Evolutionary conservation across 1,140 invertebrate species (phyloP).

Genomic region (Drosophila gunungcola): DNA sequence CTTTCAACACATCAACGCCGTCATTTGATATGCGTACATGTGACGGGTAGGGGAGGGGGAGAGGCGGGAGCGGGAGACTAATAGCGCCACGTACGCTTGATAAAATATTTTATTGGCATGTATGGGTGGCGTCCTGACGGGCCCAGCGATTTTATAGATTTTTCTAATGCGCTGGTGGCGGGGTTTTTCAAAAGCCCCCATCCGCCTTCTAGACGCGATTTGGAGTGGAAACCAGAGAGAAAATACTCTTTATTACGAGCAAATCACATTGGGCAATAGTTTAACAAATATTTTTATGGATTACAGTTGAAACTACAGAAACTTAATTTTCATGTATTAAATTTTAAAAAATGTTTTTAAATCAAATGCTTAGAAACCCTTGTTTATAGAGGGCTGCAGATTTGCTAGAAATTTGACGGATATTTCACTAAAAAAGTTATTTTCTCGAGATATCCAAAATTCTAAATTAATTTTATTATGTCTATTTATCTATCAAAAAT

Average conservation of each 20-base stretch:
- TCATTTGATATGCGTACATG: constrained; percentile 81
- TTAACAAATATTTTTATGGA: not conserved
- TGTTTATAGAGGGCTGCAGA: too few species aligned
- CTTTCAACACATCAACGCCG: constrained; percentile 79
- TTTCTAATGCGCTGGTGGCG: constrained; percentile 50
- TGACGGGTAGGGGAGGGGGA: constrained; percentile 21
- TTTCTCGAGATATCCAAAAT: too few species aligned
- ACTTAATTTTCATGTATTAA: not conserved
- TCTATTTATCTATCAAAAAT: too few species aligned
- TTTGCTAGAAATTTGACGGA: too few species aligned
- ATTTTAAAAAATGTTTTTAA: not conserved
- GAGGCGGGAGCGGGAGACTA: constrained; percentile 35
- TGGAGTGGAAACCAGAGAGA: not conserved
- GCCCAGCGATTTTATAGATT: constrained; percentile 75
- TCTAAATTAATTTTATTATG: not conserved
- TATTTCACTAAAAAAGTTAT: too few species aligned
- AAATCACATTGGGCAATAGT: not conserved
- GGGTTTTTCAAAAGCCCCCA: not conserved
- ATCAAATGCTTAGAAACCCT: too few species aligned
- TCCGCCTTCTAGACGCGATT: not conserved
- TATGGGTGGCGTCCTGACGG: constrained; percentile 53
- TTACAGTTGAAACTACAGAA: not conserved
- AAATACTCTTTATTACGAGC: not conserved
- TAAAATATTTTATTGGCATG: constrained; percentile 84
- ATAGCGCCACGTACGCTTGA: constrained; percentile 81